Evolutionary conservation across 2,797 vertebrate genomes (phyloP), one percentile per base, ranked within the genome.

Genomic region (Pangasius krempfi): DNA sequence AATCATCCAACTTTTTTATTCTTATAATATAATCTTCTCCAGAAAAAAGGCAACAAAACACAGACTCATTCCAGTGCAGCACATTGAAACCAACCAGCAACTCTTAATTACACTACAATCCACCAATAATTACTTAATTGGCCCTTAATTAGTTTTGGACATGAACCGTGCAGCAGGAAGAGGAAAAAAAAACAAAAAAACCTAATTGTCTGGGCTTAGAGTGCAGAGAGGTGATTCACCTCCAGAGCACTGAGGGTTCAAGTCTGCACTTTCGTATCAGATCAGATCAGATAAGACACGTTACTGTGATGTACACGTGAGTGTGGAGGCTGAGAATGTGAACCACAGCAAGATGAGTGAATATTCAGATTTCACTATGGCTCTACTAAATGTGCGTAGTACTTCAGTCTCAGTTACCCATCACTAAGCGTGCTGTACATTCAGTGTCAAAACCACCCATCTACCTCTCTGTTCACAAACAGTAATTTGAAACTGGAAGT

Each of bases 21-120:
- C 87, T 89, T 91, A 92, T 93, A 92, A 90, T 93, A 91, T 93
- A 92, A 94, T 94, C 91, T 94, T 92, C 89, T 93, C 91, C 92
- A 92, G 90, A 92, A 89, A 93, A 93, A 93, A 93, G 92, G 91
- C 91, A 92, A 93, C 90, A 89, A 91, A 93, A 93, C 88, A 92
- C 91, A 89, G 90, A 93, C 91, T 93, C 86, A 93, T 92, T 93
- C 93, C 93, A 93, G 93, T 93, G 92, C 92, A 93, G 93, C 92
- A 94, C 91, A 92, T 91, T 91, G 92, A 93, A 93, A 92, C 92
- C 93, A 93, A 92, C 93, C 92, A 92, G 92, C 92, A 93, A 93
- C 87, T 93, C 91, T 90, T 92, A 93, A 92, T 93, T 93, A 93
- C 92, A 94, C 92, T 92, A 93, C 90, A 93, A 92, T 91, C 90